Base-by-base conservation (phyloP, 2,888 invertebrate species). In the Erebia palarica region DNA sequence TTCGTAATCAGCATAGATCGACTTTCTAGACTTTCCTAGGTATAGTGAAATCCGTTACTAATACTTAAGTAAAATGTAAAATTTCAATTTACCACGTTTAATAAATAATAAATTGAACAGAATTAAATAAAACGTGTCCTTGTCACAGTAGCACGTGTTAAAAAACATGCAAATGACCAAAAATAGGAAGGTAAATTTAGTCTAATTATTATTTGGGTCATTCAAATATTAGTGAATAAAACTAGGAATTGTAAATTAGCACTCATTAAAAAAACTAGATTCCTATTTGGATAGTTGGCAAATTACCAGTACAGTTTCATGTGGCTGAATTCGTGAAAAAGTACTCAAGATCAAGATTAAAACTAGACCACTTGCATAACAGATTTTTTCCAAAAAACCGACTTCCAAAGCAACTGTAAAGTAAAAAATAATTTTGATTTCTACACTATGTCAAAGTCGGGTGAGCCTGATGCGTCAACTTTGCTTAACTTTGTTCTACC, bases 91-190 rank as follows among this genome's bases (percentile, higher is more conserved):
- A 10, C 11, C 10, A 60, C 68, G n/a, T 36, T 3, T 10, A 16
- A 51, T 51, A 36, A 27, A n/a, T n/a, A n/a, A n/a, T n/a, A 13
- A 36, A 42, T 60, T 36, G 49, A 64, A 64, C 51, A 18, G 13
- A 21, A 66, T 14, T 7, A 68, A 60, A 68, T 59, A 36, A 36
- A 59, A 67, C 59, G 18, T 68, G 65, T 57, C 72, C 68, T 72
- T 73, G 72, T 67, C 68, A 73, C 75, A 75, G 65, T 73, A 70
- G 70, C 51, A 63, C 59, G 74, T 70, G 74, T 70, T 69, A 71
- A 70, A 74, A 73, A 53, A 53, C 55, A 70, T 44, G 42, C 72
- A 65, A 70, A 70, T 68, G 53, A 65, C 68, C 68, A 72, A 72
- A 70, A 70, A 60, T 68, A 14, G 36, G 7, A 16, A 53, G 16